These are phyloP conservation scores for Paramisgurnus dabryanus DNA, from an alignment of 2,113 vertebrate genomes.

Conservation along the genomic window DNA sequence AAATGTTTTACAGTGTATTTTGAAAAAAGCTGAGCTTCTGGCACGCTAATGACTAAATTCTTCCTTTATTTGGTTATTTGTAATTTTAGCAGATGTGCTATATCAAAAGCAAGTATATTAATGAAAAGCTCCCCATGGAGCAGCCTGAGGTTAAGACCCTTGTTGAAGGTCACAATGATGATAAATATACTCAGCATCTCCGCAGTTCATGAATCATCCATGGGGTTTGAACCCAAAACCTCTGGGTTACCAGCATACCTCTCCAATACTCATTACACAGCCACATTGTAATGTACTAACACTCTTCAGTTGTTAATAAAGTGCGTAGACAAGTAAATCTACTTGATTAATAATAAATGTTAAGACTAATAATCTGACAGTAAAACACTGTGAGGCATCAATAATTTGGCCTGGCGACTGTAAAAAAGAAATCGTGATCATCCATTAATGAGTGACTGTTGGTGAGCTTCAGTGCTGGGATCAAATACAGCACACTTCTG, in stretches of 20 bases:
- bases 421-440: slow-evolving; percentile 32
- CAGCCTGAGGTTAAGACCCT: not conserved
- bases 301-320: slow-evolving; percentile 7
- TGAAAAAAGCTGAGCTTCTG: no score
- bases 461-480: slow-evolving; percentile 63
- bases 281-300: not conserved
- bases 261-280: no score
- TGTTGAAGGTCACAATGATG: slow-evolving; percentile 5
- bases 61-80: not conserved
- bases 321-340: slow-evolving; percentile 22
- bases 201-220: not conserved
- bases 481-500: slow-evolving; percentile 69
- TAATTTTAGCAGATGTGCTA: not conserved
- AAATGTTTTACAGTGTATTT: no score
- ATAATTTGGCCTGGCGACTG: slow-evolving; percentile 4
- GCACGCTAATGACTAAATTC: not conserved
- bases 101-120: slow-evolving; percentile 2
- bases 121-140: not conserved
- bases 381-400: not conserved
- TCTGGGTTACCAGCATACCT: not conserved
- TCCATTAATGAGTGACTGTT: slow-evolving; percentile 67
- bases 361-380: slow-evolving; percentile 29
- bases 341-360: slow-evolving; percentile 36
- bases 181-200: not conserved
- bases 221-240: not conserved